Evolutionary conservation across 2,797 vertebrate species (phyloP).

Genomic region (Masticophis lateralis): DNA sequence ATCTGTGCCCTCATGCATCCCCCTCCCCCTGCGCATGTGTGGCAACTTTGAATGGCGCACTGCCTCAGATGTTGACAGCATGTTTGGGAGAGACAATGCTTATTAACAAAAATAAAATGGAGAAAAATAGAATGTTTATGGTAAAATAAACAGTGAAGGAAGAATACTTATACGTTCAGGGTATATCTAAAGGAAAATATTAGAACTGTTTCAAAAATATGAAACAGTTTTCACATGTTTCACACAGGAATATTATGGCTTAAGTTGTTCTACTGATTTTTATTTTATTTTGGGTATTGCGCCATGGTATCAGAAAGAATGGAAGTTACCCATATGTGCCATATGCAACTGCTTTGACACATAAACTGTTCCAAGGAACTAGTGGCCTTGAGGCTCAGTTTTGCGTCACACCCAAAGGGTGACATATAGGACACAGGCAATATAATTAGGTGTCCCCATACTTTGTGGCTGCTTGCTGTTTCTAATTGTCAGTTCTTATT

Average conservation of each 20-base stretch:
- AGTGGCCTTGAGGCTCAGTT: slow-evolving; percentile 14
- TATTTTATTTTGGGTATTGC: neutral
- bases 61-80: neutral
- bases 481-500: slow-evolving; percentile 42
- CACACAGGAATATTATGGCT: neutral
- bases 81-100: neutral
- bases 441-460: slow-evolving; percentile 37
- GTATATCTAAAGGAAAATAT: neutral
- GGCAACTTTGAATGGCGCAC: too few relatives aligned
- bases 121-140: neutral
- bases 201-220: neutral
- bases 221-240: neutral
- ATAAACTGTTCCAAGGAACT: slow-evolving; percentile 8
- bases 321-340: neutral
- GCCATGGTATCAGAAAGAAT: neutral
- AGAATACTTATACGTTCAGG: neutral
- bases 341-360: slow-evolving; percentile 1
- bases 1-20: too few relatives aligned
- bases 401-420: slow-evolving; percentile 28
- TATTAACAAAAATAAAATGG: neutral
- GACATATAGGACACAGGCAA: slow-evolving; percentile 30
- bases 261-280: neutral
- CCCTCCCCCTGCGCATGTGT: too few relatives aligned
- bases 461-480: slow-evolving; percentile 34
- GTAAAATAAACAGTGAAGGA: neutral